Conservation (phyloP, 2,797 vertebrate species). For the Amazonetta brasiliensis region DNA sequence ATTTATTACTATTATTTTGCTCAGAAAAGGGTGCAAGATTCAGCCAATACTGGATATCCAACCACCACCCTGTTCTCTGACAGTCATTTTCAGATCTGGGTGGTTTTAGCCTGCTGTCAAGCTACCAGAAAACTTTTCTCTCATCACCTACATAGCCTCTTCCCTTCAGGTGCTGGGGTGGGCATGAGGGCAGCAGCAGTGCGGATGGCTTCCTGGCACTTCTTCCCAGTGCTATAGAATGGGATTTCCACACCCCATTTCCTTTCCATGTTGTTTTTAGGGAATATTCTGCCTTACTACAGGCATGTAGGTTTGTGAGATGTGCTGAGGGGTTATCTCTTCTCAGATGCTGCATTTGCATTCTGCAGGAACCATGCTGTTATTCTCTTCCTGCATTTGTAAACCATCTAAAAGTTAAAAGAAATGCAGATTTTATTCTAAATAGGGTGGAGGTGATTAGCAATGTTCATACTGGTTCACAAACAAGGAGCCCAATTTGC, state of each 20-base stretch:
- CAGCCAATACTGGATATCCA: not conserved
- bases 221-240: rapidly evolving
- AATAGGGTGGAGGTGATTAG: not conserved
- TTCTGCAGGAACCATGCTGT: not conserved
- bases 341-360: not conserved
- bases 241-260: not conserved
- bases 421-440: not conserved
- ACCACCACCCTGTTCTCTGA: not conserved
- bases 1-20: no score
- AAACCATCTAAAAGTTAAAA: not conserved
- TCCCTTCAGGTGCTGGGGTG: not conserved
- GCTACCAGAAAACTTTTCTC: not conserved
- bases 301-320: not conserved
- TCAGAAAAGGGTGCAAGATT: no score
- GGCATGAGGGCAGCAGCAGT: not conserved
- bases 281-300: not conserved
- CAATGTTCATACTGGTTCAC: not conserved
- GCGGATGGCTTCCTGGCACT: not conserved
- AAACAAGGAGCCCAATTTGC: not conserved
- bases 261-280: not conserved
- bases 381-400: not conserved
- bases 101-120: not conserved
- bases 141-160: not conserved
- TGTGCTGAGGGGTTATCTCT: rapidly evolving
- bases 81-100: not conserved